phyloP scores from a whole-genome alignment of 2,113 vertebrate genomes.

The Coracopsis vasa region DNA sequence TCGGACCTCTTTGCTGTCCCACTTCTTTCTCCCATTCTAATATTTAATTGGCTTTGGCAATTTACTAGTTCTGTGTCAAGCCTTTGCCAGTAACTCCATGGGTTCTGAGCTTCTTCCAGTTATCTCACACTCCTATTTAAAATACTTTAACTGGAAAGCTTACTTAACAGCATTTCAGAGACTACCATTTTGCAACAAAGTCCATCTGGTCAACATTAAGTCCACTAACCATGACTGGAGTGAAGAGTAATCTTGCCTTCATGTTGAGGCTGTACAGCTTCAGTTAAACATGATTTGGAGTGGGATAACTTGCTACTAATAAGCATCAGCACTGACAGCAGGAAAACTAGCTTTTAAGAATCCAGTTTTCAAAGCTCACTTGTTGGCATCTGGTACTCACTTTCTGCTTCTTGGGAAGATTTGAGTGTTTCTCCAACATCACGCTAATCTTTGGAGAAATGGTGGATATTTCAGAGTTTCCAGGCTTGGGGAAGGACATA shows the following conservation, averaged over 20 bases:
- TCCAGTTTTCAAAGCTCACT: neutral
- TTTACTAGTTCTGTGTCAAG: neutral
- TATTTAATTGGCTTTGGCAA: neutral
- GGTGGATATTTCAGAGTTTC: neutral
- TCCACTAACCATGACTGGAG: neutral
- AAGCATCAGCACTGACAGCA: neutral
- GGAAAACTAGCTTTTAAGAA: slow-evolving; percentile 10
- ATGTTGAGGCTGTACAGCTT: neutral
- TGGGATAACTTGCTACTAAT: neutral
- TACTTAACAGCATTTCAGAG: neutral
- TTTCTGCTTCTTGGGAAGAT: slow-evolving; percentile 4
- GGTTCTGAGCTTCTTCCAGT: neutral
- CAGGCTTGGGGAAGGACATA: neutral
- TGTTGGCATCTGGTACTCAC: slow-evolving; percentile 12
- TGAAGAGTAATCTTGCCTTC: slow-evolving; percentile 19
- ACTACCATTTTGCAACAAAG: neutral
- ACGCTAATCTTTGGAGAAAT: neutral
- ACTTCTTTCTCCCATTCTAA: neutral
- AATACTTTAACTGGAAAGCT: slow-evolving; percentile 14
- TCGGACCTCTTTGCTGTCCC: neutral
- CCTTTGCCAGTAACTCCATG: neutral
- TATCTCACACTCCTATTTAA: neutral
- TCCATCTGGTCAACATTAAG: slow-evolving; percentile 16
- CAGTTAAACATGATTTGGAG: neutral
- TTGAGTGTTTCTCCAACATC: neutral